phyloP scores from a whole-genome alignment of 2,113 vertebrate genomes.

The Todiramphus saurophagus region DNA sequence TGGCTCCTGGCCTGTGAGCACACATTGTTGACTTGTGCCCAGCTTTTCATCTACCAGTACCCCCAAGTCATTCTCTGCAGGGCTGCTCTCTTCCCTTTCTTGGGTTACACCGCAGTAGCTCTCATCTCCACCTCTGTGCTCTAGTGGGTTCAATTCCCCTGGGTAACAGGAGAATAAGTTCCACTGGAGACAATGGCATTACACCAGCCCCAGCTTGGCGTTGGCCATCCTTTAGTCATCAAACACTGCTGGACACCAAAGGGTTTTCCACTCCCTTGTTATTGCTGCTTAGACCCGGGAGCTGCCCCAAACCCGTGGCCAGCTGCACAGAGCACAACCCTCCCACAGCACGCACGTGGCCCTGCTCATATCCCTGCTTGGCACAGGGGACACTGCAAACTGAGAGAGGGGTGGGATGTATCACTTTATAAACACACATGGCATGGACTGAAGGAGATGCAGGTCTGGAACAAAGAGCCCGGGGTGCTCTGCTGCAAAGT shows the following conservation, averaged over 20 bases:
- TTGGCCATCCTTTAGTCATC: neutral
- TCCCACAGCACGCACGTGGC: rapidly evolving
- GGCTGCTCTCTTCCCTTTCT: neutral
- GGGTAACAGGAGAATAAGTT: neutral
- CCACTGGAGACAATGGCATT: neutral
- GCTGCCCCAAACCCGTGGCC: rapidly evolving
- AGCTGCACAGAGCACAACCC: neutral
- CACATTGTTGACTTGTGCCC: neutral
- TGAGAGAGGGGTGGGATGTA: neutral
- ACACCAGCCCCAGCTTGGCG: neutral
- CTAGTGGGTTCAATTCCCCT: neutral
- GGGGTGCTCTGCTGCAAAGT: neutral
- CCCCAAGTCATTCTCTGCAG: neutral
- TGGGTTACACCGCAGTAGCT: neutral
- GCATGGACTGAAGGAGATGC: neutral
- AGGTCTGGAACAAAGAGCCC: neutral
- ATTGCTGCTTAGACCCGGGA: neutral
- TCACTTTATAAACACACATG: neutral
- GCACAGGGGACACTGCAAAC: neutral
- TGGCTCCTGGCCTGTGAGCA: neutral
- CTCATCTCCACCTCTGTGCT: neutral
- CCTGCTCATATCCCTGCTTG: neutral
- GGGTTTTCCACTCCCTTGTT: neutral
- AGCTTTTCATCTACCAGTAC: neutral
- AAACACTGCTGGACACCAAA: neutral